phyloP scores from a whole-genome alignment of 2,113 vertebrate genomes.

The Odocoileus virginianus region DNA sequence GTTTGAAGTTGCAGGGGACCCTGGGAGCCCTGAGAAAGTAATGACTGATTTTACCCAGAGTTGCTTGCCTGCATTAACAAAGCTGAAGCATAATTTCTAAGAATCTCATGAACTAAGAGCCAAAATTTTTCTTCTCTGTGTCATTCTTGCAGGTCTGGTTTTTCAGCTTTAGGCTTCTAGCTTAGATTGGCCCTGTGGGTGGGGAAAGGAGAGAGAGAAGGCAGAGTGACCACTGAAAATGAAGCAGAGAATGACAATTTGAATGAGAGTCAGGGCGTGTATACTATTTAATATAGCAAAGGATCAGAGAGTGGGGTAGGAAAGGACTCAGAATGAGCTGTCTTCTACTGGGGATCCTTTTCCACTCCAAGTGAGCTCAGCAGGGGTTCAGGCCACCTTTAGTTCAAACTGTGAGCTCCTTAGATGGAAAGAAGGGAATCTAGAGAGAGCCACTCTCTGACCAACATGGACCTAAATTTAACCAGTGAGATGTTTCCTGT shows the following conservation, averaged over 20 bases:
- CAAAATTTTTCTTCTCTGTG: background rate
- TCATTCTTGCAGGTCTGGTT: constrained; percentile 6
- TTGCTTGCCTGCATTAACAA: background rate
- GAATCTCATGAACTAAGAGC: background rate
- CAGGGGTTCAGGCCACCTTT: background rate
- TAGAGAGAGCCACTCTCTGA: background rate
- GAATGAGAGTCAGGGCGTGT: background rate
- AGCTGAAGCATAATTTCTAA: background rate
- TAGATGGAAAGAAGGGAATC: background rate
- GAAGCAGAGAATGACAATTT: background rate
- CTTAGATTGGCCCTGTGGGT: background rate
- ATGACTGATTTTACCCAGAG: background rate
- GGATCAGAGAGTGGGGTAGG: background rate
- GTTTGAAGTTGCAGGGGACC: background rate
- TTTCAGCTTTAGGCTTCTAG: background rate
- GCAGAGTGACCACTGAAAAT: background rate
- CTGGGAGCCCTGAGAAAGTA: background rate
- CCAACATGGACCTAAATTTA: background rate
- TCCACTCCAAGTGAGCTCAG: background rate
- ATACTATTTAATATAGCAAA: background rate
- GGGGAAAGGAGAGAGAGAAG: background rate
- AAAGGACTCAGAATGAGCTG: background rate
- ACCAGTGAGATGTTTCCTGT: background rate
- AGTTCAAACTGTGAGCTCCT: background rate
- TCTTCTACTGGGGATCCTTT: background rate